Percentiles rank a stretch among this genome's conserved stretches.
Conservation (phyloP, 1,140 invertebrate species). For the Prorops nasuta region DNA sequence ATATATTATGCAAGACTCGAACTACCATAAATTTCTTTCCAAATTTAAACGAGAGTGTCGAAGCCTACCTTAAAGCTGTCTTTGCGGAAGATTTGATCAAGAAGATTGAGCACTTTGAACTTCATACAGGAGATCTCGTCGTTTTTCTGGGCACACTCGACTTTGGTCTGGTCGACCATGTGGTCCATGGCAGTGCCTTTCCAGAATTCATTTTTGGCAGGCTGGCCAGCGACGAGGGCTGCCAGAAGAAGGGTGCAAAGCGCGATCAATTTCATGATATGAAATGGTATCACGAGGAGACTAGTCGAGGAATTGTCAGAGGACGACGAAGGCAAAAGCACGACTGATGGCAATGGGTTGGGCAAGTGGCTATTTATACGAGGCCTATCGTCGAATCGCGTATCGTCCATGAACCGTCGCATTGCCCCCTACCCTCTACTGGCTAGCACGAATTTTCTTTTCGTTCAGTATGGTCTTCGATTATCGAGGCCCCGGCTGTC, state of each 20-base stretch:
- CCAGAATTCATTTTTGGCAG: constrained; percentile 66
- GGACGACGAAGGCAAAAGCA: constrained; percentile 32
- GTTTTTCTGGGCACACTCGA: constrained; percentile 68
- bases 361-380: constrained; percentile 52
- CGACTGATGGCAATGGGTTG: constrained; percentile 49
- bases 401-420: constrained; percentile 20
- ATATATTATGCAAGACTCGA: background rate
- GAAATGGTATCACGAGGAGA: too few species aligned
- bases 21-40: background rate
- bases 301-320: too few species aligned
- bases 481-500: constrained; percentile 51
- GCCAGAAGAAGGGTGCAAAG: constrained; percentile 14
- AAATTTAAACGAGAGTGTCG: background rate
- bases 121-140: constrained; percentile 80
- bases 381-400: constrained; percentile 30
- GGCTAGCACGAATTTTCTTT: constrained; percentile 52
- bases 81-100: constrained; percentile 75
- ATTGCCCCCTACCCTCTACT: constrained; percentile 6
- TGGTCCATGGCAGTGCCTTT: constrained; percentile 68
- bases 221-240: constrained; percentile 58
- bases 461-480: constrained; percentile 57
- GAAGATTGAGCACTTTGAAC: constrained; percentile 73
- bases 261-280: constrained; percentile 44
- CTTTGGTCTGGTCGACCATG: constrained; percentile 71
- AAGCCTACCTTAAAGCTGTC: constrained; percentile 71